These are phyloP conservation scores for Anthophora plumipes DNA, from an alignment of 2,888 invertebrate species.

Conservation along the genomic window DNA sequence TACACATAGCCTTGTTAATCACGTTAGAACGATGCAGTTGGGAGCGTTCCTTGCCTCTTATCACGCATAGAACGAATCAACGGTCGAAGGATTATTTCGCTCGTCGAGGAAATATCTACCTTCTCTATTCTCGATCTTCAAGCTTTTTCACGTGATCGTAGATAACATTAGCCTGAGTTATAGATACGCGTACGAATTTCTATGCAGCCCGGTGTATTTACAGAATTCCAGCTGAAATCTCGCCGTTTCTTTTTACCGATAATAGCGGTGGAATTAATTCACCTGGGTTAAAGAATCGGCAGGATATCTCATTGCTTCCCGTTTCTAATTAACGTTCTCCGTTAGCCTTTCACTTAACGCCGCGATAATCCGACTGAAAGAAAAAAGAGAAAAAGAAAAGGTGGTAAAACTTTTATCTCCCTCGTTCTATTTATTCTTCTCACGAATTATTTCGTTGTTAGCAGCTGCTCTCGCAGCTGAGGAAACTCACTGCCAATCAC, in stretches of 20 bases:
- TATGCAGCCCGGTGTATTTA: background rate
- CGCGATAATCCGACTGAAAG: background rate
- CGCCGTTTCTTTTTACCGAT: background rate
- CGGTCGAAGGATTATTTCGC: constrained; percentile 12
- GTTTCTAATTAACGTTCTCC: constrained; percentile 10
- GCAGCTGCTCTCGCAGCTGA: background rate
- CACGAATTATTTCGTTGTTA: background rate
- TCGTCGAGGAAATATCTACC: background rate
- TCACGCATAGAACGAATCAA: constrained; percentile 26
- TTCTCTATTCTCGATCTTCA: background rate
- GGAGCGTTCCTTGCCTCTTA: constrained; percentile 18
- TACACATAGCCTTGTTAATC: no score
- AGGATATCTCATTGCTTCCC: background rate
- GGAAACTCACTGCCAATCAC: background rate
- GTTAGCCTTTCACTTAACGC: constrained; percentile 28
- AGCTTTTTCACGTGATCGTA: constrained; percentile 20
- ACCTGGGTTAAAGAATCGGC: background rate
- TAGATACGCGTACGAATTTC: constrained; percentile 8
- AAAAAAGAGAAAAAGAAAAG: background rate
- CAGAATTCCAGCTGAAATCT: background rate
- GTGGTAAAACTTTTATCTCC: background rate
- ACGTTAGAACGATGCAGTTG: background rate
- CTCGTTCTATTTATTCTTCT: background rate
- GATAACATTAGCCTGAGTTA: constrained; percentile 15
- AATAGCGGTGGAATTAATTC: background rate